These are phyloP conservation scores for Monochamus alternatus DNA, from an alignment of 2,888 invertebrate genomes.

Conservation along the genomic window DNA sequence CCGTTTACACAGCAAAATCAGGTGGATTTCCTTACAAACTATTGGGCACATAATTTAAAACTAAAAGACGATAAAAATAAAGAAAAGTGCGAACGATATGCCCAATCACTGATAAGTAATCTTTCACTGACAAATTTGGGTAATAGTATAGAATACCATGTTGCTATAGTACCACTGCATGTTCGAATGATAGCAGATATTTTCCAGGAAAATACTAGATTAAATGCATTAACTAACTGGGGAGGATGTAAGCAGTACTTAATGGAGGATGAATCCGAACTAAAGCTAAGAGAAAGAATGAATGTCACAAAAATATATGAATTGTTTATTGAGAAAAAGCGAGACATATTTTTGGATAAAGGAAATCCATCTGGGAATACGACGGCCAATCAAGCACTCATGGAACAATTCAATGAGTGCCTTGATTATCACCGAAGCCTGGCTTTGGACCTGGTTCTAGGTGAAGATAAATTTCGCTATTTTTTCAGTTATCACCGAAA, in stretches of 20 bases:
- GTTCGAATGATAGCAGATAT: not conserved
- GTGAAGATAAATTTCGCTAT: not conserved
- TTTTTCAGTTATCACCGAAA: not conserved
- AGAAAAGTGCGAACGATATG: no score
- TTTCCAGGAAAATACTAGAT: not conserved
- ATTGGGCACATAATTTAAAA: no score
- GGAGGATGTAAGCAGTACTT: not conserved
- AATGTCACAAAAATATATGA: not conserved
- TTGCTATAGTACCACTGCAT: not conserved
- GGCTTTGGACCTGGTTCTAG: not conserved
- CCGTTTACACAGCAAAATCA: not conserved
- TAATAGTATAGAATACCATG: not conserved
- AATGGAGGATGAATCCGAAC: not conserved
- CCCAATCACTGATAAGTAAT: no score
- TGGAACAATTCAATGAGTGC: not conserved
- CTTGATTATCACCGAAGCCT: not conserved
- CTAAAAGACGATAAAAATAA: no score
- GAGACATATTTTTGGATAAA: no score
- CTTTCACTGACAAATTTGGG: not conserved
- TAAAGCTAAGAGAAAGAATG: not conserved
- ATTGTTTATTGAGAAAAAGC: no score
- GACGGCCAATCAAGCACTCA: not conserved
- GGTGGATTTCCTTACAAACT: constrained; percentile 13
- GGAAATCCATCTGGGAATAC: no score
- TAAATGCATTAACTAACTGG: not conserved